A percentile compares a stretch with the other conserved stretches of the same genome.
phyloP scores from a whole-genome alignment of 2,888 invertebrate genomes.

The Isotomurus palustris region DNA sequence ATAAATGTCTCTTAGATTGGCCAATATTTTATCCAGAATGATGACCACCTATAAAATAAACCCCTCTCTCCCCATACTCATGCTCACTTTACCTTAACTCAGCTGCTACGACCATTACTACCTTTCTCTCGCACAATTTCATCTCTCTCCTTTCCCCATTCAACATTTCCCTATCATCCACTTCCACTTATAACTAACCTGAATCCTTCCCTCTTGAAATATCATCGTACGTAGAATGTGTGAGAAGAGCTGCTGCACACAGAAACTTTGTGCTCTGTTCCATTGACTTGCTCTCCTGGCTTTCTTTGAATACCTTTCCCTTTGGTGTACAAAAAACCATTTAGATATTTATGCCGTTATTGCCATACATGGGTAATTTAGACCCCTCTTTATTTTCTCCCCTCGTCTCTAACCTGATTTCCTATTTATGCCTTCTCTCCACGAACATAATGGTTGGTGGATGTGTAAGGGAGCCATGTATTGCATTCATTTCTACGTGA shows the following conservation, averaged over 20 bases:
- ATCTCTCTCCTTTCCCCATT: background rate
- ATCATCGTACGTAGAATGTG: too few relatives aligned
- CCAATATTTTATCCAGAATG: conserved; percentile 43
- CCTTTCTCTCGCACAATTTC: background rate
- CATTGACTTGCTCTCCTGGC: background rate
- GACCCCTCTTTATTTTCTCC: conserved; percentile 27
- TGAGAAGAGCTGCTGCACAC: too few relatives aligned
- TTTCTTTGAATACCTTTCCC: conserved; percentile 4
- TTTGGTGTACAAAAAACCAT: conserved; percentile 1
- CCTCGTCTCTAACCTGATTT: conserved; percentile 7
- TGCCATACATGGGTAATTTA: conserved; percentile 24
- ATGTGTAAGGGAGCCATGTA: background rate
- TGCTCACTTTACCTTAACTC: background rate
- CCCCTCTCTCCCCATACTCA: background rate
- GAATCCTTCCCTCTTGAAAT: conserved; percentile 10
- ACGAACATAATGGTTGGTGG: background rate
- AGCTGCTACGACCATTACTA: background rate
- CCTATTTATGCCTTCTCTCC: conserved; percentile 2
- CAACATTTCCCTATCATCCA: background rate
- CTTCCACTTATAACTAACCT: background rate
- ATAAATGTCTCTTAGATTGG: conserved; percentile 45
- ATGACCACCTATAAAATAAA: conserved; percentile 39
- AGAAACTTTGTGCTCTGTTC: too few relatives aligned
- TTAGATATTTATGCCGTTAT: background rate
- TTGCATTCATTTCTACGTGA: too few relatives aligned